A percentile compares a stretch with the other conserved stretches of the same genome.
phyloP scores from a whole-genome alignment of 2,888 invertebrate genomes.

The Acheta domesticus region DNA sequence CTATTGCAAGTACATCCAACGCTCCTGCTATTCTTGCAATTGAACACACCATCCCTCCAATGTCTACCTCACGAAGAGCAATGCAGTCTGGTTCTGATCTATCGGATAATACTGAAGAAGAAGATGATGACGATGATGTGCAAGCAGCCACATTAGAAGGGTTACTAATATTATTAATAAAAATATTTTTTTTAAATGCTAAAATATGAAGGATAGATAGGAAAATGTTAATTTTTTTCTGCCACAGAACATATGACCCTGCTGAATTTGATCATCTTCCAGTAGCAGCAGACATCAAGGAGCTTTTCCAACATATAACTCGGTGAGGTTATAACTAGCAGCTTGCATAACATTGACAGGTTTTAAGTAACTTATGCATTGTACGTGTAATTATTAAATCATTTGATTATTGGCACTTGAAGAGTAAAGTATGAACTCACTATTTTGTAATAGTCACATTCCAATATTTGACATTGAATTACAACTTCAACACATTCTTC shows the following conservation, averaged over 20 bases:
- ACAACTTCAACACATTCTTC: too few species aligned
- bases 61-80: too few species aligned
- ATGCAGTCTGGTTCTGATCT: neutral
- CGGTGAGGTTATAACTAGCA: slow-evolving; percentile 54
- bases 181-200: neutral
- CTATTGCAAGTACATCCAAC: slow-evolving; percentile 19
- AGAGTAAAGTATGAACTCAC: too few species aligned
- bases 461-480: too few species aligned
- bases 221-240: too few species aligned
- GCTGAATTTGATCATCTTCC: slow-evolving; percentile 78
- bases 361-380: neutral
- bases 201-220: neutral
- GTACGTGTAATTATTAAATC: too few species aligned
- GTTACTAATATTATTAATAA: slow-evolving; percentile 32
- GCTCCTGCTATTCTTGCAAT: neutral
- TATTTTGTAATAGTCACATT: too few species aligned
- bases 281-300: slow-evolving; percentile 80
- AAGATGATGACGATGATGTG: slow-evolving; percentile 38
- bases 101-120: slow-evolving; percentile 33
- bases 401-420: too few species aligned
- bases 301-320: slow-evolving; percentile 88
- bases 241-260: slow-evolving; percentile 55
- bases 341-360: neutral
- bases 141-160: slow-evolving; percentile 41
- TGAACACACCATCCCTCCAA: neutral